Base-by-base conservation (phyloP, 1,140 invertebrate genomes). In the Rhagoletis zephyria region DNA sequence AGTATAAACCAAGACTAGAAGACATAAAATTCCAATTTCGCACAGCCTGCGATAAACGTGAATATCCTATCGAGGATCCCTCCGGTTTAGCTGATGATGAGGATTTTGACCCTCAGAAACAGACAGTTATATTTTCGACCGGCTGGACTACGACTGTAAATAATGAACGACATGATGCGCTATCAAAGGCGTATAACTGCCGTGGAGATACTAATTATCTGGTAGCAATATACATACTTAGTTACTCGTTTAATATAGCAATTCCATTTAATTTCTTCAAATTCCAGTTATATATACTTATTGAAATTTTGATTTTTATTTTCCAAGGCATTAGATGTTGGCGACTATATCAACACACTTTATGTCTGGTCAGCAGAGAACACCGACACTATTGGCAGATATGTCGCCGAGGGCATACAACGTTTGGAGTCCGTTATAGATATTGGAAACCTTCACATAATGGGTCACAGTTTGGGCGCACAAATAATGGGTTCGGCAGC, bases 401-500 rank as follows among this genome's bases (percentile, higher is more conserved):
- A 89, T 16, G 85, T 93, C 16, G 92, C 89, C 1, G 64, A 88
- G 12, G 91, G 90, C 7, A 74, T 93, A 0, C 87, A 87, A 1
- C 77, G 89, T 14, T 87, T 93, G 45, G 77, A 89, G 9, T 70
- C 90, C 70, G 48, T 89, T 0, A 89, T 89, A 1, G 91, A 91
- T 0, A 61, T 90, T 40, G 88, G 89, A 40, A 90, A 92, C 6
- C 92, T 93, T 30, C 92, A 93, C 56, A 88, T 93, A 40, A 90
- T 93, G 7, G 85, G 91, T 16, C 90, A 87, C 56, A 94, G 93
- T 42, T 89, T 94, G 4, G 94, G 94, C 3, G 93, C 94, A 1
- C 94, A 95, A 65, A 67, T 67, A 51, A 48, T 67, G 10, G n/a
- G 85, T 12, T 30, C 93, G 12, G 93, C 94, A 3, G 94, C 94